Evolutionary conservation across 2,113 vertebrate species (phyloP), one percentile per base, ranked within the genome.

Genomic region (Holacanthus passer): DNA sequence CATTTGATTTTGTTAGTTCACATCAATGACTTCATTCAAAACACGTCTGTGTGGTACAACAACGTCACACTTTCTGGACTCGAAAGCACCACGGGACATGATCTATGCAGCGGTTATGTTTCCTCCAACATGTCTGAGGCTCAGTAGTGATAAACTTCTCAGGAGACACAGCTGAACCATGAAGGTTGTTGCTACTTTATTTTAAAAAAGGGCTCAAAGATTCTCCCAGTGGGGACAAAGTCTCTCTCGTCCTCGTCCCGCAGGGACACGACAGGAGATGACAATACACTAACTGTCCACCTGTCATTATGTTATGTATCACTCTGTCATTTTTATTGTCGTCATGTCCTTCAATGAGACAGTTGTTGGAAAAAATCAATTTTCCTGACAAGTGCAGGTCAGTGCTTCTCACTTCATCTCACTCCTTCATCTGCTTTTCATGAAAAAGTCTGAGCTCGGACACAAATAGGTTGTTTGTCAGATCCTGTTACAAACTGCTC

Each of bases 201-300:
- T 31, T 31, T 9, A 2, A 20, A 20, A 20, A 19, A 32, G 16
- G 50, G 29, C 11, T 68, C 19, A 73, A 75, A 3, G 11, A 39
- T 50, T 29, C 47, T 2, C 24, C 6, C 13, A 19, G 10, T 32
- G 62, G 43, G 24, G 17, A 63, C 20, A 17, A 37, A 59, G 8
- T 29, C 35, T 27, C 59, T 12, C 24, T 19, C 4, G 43, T 81
- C 32, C 32, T 32, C 16, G 43, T 58, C 53, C 41, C 41, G 4
- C 80, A 32, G 65, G 66, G 12, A 24, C 50, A 3, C 7, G 3
- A 41, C 4, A 32, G 31, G 66, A 65, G 65, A 66, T 32, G 48
- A n/a, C 31, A 58, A 74, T 47, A 53, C 43, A 55, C 71, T 74
- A 48, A 77, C 41, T 16, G 29, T 20, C 62, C 52, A 60, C 32